Percentiles rank a stretch among this genome's conserved stretches.
phyloP scores from a whole-genome alignment of 2,797 vertebrate species.

The Cyprinodon diabolis region DNA sequence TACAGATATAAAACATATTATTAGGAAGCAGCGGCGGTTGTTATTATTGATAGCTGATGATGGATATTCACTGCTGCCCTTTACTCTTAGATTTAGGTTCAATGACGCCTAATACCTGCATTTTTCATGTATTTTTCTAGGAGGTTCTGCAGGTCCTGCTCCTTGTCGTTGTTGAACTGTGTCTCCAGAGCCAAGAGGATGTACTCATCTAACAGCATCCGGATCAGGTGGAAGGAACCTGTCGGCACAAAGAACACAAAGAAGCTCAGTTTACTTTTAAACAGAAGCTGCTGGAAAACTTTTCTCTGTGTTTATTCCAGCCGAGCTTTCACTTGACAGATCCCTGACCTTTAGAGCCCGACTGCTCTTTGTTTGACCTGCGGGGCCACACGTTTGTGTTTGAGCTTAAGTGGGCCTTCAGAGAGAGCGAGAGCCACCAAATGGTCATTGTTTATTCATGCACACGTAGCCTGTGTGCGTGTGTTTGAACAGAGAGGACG shows the following conservation, averaged over 20 bases:
- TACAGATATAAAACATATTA: background rate
- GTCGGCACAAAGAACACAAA: background rate
- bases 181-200: slow-evolving; percentile 97
- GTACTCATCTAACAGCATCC: slow-evolving; percentile 99
- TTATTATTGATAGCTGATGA: background rate
- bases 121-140: slow-evolving; percentile 99
- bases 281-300: background rate
- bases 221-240: slow-evolving; percentile 98
- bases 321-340: slow-evolving; percentile 58
- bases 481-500: slow-evolving; percentile 84
- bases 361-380: slow-evolving; percentile 59
- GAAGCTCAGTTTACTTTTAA: background rate
- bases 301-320: background rate
- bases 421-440: slow-evolving; percentile 38
- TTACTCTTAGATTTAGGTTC: background rate
- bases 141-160: slow-evolving; percentile 96
- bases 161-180: slow-evolving; percentile 98
- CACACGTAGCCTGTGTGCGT: slow-evolving; percentile 29
- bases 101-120: slow-evolving; percentile 81
- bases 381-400: slow-evolving; percentile 40
- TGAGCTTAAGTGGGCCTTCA: slow-evolving; percentile 41
- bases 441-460: slow-evolving; percentile 66
- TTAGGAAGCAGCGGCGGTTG: background rate
- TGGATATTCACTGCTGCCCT: background rate
- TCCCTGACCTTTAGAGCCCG: slow-evolving; percentile 71